Conservation (phyloP, 2,888 invertebrate genomes). For the Drosophila nr. fundita region DNA sequence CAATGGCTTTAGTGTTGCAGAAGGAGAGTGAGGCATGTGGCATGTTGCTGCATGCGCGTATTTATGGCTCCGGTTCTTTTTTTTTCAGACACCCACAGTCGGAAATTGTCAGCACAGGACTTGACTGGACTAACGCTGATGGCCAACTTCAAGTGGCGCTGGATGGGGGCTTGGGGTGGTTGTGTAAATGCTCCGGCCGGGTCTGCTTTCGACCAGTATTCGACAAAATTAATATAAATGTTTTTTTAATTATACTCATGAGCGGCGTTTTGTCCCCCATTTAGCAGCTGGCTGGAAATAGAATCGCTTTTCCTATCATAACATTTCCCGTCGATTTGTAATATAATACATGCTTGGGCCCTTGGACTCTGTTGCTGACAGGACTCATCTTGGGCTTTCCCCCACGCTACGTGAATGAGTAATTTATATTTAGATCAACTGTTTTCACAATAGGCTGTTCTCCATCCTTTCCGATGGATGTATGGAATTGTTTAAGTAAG, state of each 20-base stretch:
- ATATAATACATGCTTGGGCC: conserved; percentile 27
- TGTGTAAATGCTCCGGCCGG: conserved; percentile 6
- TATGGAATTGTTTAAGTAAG: background rate
- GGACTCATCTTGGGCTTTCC: conserved; percentile 21
- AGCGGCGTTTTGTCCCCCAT: conserved; percentile 26
- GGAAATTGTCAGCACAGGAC: conserved; percentile 52
- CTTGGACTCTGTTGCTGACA: conserved; percentile 35
- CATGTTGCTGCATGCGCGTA: conserved; percentile 51
- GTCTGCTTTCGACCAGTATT: conserved; percentile 45
- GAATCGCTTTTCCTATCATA: conserved; percentile 29
- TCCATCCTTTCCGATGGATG: background rate
- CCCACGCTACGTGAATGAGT: background rate
- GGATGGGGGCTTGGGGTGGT: background rate
- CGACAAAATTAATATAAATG: conserved; percentile 68
- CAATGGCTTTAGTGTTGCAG: conserved; percentile 57
- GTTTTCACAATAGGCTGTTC: background rate
- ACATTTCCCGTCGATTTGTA: conserved; percentile 29
- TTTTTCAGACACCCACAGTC: conserved; percentile 17
- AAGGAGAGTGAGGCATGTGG: conserved; percentile 19
- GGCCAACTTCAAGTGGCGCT: conserved; percentile 32
- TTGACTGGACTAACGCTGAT: conserved; percentile 27
- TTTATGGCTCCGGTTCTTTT: conserved; percentile 45
- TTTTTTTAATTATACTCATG: conserved; percentile 70
- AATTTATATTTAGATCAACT: conserved; percentile 24
- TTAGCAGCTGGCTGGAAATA: conserved; percentile 35